Percentiles rank a stretch among this genome's conserved stretches.
Conservation (phyloP, 1,140 invertebrate genomes). For the Orius insidiosus region DNA sequence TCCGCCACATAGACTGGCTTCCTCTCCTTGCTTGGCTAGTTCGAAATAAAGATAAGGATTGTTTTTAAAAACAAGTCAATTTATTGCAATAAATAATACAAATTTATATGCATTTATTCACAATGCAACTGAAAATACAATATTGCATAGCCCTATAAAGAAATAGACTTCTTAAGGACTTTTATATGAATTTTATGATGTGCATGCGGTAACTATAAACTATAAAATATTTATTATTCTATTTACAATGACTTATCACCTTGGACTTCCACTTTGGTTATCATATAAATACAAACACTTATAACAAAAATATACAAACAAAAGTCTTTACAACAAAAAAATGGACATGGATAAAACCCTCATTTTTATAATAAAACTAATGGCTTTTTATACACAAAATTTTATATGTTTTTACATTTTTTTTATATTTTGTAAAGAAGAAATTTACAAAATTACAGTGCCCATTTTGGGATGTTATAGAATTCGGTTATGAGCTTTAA, state of each 20-base stretch:
- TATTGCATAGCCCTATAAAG: neutral
- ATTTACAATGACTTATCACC: constrained; percentile 10
- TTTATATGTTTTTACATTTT: neutral
- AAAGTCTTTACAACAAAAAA: constrained; percentile 8
- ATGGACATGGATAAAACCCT: constrained; percentile 11
- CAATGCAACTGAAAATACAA: neutral
- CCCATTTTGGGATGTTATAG: neutral
- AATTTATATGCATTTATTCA: constrained; percentile 8
- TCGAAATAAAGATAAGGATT: neutral
- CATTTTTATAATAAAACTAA: constrained; percentile 6
- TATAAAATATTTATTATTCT: neutral
- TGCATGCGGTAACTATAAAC: constrained; percentile 9
- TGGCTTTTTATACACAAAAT: constrained; percentile 6
- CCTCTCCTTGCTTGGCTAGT: neutral
- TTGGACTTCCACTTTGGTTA: constrained; percentile 9
- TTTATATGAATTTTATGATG: neutral
- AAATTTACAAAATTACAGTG: constrained; percentile 4
- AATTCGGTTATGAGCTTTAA: constrained; percentile 11
- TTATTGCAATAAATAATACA: constrained; percentile 12
- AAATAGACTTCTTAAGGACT: neutral
- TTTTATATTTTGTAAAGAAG: constrained; percentile 1
- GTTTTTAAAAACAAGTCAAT: constrained; percentile 7
- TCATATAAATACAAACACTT: constrained; percentile 7
- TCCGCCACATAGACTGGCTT: neutral
- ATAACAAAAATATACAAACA: constrained; percentile 12